Evolutionary conservation across 2,113 vertebrate species (phyloP).

Genomic region (Cyanoderma ruficeps): DNA sequence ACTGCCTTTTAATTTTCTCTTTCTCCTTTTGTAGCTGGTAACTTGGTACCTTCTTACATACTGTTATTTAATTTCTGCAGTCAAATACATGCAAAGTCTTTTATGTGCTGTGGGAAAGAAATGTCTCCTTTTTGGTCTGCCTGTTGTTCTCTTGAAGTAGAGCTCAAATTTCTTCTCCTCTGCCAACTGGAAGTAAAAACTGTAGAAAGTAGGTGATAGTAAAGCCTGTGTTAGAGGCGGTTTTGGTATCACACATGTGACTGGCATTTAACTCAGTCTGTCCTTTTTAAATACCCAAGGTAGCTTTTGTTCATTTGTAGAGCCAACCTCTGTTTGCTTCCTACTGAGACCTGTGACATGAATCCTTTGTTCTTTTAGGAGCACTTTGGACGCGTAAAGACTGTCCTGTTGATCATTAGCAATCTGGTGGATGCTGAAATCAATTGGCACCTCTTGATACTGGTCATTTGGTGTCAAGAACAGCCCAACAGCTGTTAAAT

Average conservation of each 20-base stretch:
- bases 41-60: neutral
- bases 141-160: neutral
- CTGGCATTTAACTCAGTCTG: neutral
- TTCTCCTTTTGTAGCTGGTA: neutral
- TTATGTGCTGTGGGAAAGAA: neutral
- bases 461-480: neutral
- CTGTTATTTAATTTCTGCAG: neutral
- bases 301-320: neutral
- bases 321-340: neutral
- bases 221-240: neutral
- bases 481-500: neutral
- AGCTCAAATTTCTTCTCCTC: neutral
- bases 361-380: neutral
- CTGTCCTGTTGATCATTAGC: rapidly evolving
- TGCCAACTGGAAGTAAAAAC: neutral
- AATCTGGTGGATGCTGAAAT: neutral
- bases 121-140: neutral
- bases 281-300: neutral
- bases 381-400: rapidly evolving
- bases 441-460: neutral
- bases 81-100: neutral
- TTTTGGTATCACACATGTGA: neutral
- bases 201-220: neutral
- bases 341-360: neutral
- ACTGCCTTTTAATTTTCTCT: neutral